These are phyloP conservation scores for Lasioglossum villosulum DNA, from an alignment of 2,888 invertebrate species.

Conservation along the genomic window DNA sequence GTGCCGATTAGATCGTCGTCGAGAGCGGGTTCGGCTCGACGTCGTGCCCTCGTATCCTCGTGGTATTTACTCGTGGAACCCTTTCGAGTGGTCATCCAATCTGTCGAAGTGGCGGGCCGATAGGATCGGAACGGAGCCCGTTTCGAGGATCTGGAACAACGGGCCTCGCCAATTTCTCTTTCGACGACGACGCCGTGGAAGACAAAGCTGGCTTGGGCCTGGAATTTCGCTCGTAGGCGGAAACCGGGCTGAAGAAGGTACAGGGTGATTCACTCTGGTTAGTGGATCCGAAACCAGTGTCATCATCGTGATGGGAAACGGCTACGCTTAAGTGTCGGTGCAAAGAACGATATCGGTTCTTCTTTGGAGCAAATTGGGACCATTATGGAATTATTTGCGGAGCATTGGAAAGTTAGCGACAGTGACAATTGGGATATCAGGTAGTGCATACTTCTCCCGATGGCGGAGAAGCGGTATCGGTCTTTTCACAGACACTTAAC, in stretches of 20 bases:
- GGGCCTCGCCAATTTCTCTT: constrained; percentile 63
- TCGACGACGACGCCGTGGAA: constrained; percentile 28
- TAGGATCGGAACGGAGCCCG: constrained; percentile 54
- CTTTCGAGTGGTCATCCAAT: constrained; percentile 54
- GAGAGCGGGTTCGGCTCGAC: constrained; percentile 20
- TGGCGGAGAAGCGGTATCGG: not conserved
- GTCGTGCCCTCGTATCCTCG: constrained; percentile 8
- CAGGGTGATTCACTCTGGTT: not conserved
- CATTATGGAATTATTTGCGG: too few species aligned
- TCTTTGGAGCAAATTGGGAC: not conserved
- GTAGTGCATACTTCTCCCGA: not conserved
- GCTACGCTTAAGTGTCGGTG: not conserved
- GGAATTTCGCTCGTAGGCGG: constrained; percentile 73
- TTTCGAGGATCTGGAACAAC: constrained; percentile 49
- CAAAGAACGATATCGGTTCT: not conserved
- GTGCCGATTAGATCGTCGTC: constrained; percentile 53
- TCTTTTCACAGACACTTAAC: not conserved
- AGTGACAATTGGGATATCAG: not conserved
- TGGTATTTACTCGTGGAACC: constrained; percentile 45
- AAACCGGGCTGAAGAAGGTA: constrained; percentile 48
- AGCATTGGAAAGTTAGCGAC: too few species aligned
- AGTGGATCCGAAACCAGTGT: not conserved
- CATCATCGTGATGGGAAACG: not conserved
- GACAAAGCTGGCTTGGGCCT: constrained; percentile 51
- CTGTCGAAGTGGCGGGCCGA: constrained; percentile 53